Evolutionary conservation across 2,113 vertebrate species (phyloP), one percentile per base, ranked within the genome.

Genomic region (Empidonax alnorum): DNA sequence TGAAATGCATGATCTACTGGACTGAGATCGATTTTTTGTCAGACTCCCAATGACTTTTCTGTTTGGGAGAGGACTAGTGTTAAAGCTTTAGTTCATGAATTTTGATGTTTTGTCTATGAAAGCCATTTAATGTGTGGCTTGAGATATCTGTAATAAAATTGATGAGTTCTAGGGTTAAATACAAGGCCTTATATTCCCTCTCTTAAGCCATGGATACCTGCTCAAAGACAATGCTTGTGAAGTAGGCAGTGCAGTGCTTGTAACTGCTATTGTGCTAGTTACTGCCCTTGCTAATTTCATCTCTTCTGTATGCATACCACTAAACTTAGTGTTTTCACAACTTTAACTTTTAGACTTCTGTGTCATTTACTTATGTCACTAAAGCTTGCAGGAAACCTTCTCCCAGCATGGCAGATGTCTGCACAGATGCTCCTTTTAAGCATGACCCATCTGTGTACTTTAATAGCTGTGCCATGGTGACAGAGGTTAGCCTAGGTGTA

Each of bases 361-460:
- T 90, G 22, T 80, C 23, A 61, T 87, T 61, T 72, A n/a, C 17
- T 69, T 49, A 46, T 49, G 31, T 62, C 9, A 27, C 41, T 69
- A 27, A 88, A 27, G 7, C 14, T 30, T 50, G 16, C 19, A 71
- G 47, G 39, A 88, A 78, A 28, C 14, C 27, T 85, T 21, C 4
- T 87, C 39, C 21, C 33, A n/a, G 39, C 2, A 1, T 72, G 42
- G 31, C 67, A 67, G 30, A 87, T 4, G 0, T 69, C 23, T 89
- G n/a, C 4, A 10, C 42, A 76, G 33, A 28, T 42, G 28, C 18
- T 69, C 8, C 4, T 87, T 91, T 73, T 35, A 66, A 62, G 46
- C 16, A 13, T 1, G 0, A 2, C 5, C 5, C 0, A 0, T 21
- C 30, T 74, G 22, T 41, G 9, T 71, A 15, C 24, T 21, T 14